Evolutionary conservation across 2,888 invertebrate genomes (phyloP), one percentile per base, ranked within the genome.

Genomic region (Ormyrus pomaceus): DNA sequence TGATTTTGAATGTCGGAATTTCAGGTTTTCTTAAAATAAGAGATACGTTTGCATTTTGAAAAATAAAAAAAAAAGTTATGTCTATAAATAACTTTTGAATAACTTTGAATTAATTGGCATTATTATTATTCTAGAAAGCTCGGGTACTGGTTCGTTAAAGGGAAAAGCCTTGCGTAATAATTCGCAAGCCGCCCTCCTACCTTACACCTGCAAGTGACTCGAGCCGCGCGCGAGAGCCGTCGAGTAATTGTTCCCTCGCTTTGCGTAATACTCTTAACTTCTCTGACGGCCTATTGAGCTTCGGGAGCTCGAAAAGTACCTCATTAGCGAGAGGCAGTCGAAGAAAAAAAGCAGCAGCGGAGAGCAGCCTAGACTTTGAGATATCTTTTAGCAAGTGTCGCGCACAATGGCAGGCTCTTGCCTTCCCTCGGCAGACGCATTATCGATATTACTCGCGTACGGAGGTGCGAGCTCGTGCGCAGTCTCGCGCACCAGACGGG

Each of bases 371-470:
- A 34, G 3, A 34, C 34, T 34, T 34, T 34, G 34, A 34, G 34
- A 34, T 34, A 34, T 34, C 34, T 34, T 34, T 34, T 34, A 34
- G 34, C 34, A 34, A 34, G 34, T 34, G 34, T 34, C 34, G 34
- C 34, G 34, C 3, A 34, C 34, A 34, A 34, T 34, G 34, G 34
- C 34, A 34, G 34, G 34, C 34, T 34, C 34, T 34, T 34, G 8
- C 6, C 19, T 13, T 58, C 46, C 56, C 55, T 66, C 61, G 34
- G 74, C 69, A 65, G 79, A 75, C 70, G 69, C 79, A 79, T 79
- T 79, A 79, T 79, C 79, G 79, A 70, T 79, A 79, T 79, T 75
- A 80, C 79, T 69, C n/a, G 11, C 6, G 71, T 53, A 48, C 19
- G 45, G 58, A 45, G 19, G 55, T 8, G 71, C 70, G 56, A 71